Percentiles rank a stretch among this genome's conserved stretches.
Conservation (phyloP, 2,113 vertebrate species). For the Girardinichthys multiradiatus region DNA sequence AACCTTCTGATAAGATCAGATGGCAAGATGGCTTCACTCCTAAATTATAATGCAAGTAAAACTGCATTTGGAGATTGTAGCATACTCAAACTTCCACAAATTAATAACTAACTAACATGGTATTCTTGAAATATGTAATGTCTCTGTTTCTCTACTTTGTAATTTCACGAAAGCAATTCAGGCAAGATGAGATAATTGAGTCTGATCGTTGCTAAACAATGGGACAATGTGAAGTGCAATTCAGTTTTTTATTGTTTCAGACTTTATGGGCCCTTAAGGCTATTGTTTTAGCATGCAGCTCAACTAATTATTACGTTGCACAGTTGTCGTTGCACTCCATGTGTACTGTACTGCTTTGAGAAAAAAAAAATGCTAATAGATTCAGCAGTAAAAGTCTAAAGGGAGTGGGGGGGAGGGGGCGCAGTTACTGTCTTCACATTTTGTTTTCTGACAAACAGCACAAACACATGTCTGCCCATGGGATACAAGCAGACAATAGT, state of each 20-base stretch:
- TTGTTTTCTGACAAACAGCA: slow-evolving; percentile 53
- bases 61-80: neutral
- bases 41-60: neutral
- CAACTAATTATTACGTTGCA: slow-evolving; percentile 22
- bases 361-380: slow-evolving; percentile 2
- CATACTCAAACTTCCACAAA: neutral
- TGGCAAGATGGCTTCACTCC: neutral
- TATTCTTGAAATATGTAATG: neutral
- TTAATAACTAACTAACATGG: slow-evolving; percentile 4
- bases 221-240: slow-evolving; percentile 32
- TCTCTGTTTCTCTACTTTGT: slow-evolving; percentile 6
- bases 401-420: slow-evolving; percentile 28
- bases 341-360: slow-evolving; percentile 19
- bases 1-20: neutral
- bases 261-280: slow-evolving; percentile 43
- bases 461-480: slow-evolving; percentile 54
- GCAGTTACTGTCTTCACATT: slow-evolving; percentile 52
- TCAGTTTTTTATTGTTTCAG: slow-evolving; percentile 42
- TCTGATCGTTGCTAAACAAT: slow-evolving; percentile 41
- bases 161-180: slow-evolving; percentile 35
- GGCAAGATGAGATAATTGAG: slow-evolving; percentile 22
- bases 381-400: slow-evolving; percentile 27
- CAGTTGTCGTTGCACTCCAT: slow-evolving; percentile 20
- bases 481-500: slow-evolving; percentile 71
- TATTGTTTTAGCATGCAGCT: slow-evolving; percentile 20